Conservation (phyloP, 2,113 vertebrate genomes). For the Meles meles region DNA sequence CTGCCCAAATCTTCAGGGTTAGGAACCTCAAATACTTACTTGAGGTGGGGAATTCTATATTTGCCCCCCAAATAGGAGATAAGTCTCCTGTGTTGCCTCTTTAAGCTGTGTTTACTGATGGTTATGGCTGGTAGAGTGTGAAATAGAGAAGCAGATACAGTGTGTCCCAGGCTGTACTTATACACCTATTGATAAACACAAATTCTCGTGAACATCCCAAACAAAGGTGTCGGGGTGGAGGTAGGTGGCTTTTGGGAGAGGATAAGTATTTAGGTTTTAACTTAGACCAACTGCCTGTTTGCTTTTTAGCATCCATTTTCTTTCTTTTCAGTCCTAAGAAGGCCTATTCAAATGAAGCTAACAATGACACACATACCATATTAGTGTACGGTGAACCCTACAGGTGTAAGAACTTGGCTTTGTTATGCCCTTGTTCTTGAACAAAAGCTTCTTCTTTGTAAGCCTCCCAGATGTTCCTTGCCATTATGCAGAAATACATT, state of each 20-base stretch:
- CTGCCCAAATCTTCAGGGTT: background rate
- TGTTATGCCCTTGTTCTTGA: background rate
- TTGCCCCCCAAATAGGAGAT: background rate
- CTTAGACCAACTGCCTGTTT: background rate
- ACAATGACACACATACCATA: background rate
- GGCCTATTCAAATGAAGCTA: background rate
- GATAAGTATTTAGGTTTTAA: background rate
- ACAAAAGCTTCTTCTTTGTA: conserved; percentile 37
- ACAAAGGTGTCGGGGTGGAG: background rate
- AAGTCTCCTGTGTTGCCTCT: background rate
- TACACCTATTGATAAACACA: background rate
- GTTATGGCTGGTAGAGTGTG: background rate
- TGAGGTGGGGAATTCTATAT: conserved; percentile 1
- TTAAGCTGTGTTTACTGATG: background rate
- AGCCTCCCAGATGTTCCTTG: conserved; percentile 38
- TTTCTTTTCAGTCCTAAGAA: background rate
- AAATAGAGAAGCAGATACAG: background rate
- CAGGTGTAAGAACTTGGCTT: conserved; percentile 42
- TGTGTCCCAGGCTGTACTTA: background rate
- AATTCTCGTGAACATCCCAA: background rate
- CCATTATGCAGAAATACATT: conserved; percentile 8
- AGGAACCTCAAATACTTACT: background rate
- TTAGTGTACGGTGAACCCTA: background rate
- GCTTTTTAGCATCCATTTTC: background rate
- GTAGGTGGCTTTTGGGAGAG: background rate